These are phyloP conservation scores for Sussaba pulchella DNA, from an alignment of 2,888 invertebrate species.

Conservation along the genomic window DNA sequence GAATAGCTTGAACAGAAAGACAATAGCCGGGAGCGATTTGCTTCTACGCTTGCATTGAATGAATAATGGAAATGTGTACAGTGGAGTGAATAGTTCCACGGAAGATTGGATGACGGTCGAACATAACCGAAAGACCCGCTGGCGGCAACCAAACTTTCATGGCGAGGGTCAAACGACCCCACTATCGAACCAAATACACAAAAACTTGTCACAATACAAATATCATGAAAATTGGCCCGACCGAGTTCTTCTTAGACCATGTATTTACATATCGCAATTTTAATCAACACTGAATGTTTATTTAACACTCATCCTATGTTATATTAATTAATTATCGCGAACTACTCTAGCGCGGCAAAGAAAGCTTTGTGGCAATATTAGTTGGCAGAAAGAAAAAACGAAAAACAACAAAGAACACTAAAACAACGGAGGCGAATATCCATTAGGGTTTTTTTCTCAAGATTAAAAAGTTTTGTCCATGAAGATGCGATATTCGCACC, in stretches of 20 bases:
- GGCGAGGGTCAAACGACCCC: slow-evolving; percentile 7
- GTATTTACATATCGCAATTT: no score
- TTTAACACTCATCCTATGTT: no score
- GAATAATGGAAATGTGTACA: slow-evolving; percentile 66
- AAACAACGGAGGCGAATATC: no score
- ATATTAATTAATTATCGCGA: no score
- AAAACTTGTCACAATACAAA: no score
- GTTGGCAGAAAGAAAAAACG: no score
- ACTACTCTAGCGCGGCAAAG: no score
- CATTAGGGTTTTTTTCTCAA: not conserved
- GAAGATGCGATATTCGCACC: slow-evolving; percentile 3
- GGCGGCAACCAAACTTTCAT: slow-evolving; percentile 32
- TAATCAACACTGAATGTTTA: no score
- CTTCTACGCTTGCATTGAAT: slow-evolving; percentile 70
- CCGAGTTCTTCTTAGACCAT: no score
- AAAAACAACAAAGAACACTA: no score
- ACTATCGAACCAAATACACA: slow-evolving; percentile 7
- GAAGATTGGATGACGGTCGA: slow-evolving; percentile 29
- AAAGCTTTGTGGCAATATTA: no score
- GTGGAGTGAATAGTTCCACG: slow-evolving; percentile 54
- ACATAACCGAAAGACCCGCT: slow-evolving; percentile 50
- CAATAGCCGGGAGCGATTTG: slow-evolving; percentile 66
- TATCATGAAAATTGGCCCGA: no score
- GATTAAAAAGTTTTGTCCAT: not conserved
- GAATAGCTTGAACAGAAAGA: slow-evolving; percentile 54